Base-by-base conservation (phyloP, 2,888 invertebrate species). In the Danaus chrysippus region DNA sequence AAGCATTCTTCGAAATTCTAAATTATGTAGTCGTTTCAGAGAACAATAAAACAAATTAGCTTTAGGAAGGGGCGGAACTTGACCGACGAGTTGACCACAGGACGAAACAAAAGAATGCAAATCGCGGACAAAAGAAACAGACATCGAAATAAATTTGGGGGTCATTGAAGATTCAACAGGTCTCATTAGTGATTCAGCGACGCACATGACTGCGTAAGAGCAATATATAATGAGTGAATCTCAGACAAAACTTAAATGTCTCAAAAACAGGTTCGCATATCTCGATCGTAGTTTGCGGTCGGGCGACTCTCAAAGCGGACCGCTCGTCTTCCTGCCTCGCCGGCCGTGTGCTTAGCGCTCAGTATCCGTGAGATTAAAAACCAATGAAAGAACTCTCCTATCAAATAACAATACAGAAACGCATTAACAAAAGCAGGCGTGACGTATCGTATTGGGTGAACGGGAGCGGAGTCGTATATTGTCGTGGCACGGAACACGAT, bases 221-320 rank as follows among this genome's bases (percentile, higher is more conserved):
- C 72, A 73, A 72, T 76, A 71, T 71, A 73, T 69, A 75, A 73
- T 71, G 71, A 71, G 68, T 64, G 56, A 64, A 63, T 58, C 56
- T 66, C 67, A 67, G 67, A 69, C 67, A 64, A 62, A 67, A 64
- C 63, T 67, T 63, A 49, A 49, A 68, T 74, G 67, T 66, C 68
- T 68, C 77, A 73, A 70, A 77, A 87, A 87, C 88, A 75, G 87
- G 86, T 88, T 86, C 79, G 75, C 77, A 70, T 64, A 79, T 74
- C 76, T 73, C 73, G 76, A 68, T 72, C 76, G 73, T 74, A 79
- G 85, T 83, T 83, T 88, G 87, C 82, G 89, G 89, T 80, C 76
- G 79, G 77, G 64, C 74, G 82, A 69, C 82, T 81, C 85, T 82
- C 86, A 84, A 86, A 87, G 82, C 78, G 62, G 63, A 61, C 67